Percentiles rank a stretch among this genome's conserved stretches.
phyloP scores from a whole-genome alignment of 2,113 vertebrate species.

The Pelobates fuscus region DNA sequence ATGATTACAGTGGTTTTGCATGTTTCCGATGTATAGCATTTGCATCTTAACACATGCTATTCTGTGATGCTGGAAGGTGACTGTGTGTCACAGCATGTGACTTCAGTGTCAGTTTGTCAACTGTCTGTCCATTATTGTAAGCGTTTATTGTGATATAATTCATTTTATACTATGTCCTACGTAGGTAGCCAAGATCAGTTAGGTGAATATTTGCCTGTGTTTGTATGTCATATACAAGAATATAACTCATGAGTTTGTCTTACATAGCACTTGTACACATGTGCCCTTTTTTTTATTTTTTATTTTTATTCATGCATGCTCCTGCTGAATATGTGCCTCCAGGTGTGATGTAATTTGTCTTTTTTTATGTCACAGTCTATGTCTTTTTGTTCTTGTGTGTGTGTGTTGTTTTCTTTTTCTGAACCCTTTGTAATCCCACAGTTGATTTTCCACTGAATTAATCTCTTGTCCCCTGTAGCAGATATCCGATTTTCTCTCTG shows the following conservation, averaged over 20 bases:
- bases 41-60: neutral
- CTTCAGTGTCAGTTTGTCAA: neutral
- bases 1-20: neutral
- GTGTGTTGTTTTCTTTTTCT: neutral
- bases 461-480: slow-evolving; percentile 53
- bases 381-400: neutral
- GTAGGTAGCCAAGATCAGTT: too few relatives aligned
- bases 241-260: too few relatives aligned
- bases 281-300: too few relatives aligned
- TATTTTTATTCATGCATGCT: neutral
- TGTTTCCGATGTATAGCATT: neutral
- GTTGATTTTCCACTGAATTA: slow-evolving; percentile 24
- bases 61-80: neutral
- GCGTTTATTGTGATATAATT: neutral
- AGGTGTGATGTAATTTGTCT: neutral
- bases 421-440: slow-evolving; percentile 56
- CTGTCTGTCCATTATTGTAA: neutral
- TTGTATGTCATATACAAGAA: too few relatives aligned
- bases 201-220: too few relatives aligned
- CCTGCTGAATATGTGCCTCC: neutral
- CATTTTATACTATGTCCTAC: too few relatives aligned
- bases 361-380: neutral
- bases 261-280: neutral
- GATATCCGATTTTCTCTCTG: slow-evolving; percentile 55
- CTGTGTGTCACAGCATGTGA: neutral